Conservation (phyloP, 2,888 invertebrate species). For the Euzetes globulus region DNA sequence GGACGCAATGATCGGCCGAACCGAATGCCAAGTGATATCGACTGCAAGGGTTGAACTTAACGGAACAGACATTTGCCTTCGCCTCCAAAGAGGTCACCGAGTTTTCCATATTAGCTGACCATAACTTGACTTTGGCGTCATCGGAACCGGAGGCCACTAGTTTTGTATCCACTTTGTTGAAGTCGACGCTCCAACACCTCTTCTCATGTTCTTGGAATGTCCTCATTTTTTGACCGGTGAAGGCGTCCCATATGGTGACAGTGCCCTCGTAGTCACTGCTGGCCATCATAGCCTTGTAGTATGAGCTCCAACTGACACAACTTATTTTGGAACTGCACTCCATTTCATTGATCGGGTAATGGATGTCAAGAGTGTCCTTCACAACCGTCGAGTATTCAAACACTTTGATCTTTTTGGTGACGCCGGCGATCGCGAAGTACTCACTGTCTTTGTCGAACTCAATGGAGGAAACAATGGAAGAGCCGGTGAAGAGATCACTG, state of each 20-base stretch:
- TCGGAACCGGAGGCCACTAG: constrained; percentile 86
- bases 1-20: constrained; percentile 93
- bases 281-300: constrained; percentile 76
- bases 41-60: constrained; percentile 76
- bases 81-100: constrained; percentile 82
- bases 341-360: constrained; percentile 88
- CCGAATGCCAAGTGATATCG: constrained; percentile 86
- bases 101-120: constrained; percentile 78
- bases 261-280: constrained; percentile 91
- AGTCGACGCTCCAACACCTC: constrained; percentile 91
- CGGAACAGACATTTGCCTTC: constrained; percentile 90
- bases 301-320: constrained; percentile 87
- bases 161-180: constrained; percentile 80
- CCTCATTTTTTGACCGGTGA: constrained; percentile 57
- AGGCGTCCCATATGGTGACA: constrained; percentile 85
- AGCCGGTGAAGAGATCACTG: constrained; percentile 71
- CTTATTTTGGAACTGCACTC: constrained; percentile 81
- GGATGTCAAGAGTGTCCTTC: constrained; percentile 76
- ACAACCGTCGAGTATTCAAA: constrained; percentile 81
- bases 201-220: constrained; percentile 74
- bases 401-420: constrained; percentile 83
- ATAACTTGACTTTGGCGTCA: constrained; percentile 84
- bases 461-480: constrained; percentile 59
- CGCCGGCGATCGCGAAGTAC: constrained; percentile 90
- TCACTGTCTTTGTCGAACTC: constrained; percentile 95